Percentiles rank a stretch among this genome's conserved stretches.
These are phyloP conservation scores for Pristionchus fissidentatus DNA, from an alignment of 2,888 invertebrate genomes.

Conservation along the genomic window DNA sequence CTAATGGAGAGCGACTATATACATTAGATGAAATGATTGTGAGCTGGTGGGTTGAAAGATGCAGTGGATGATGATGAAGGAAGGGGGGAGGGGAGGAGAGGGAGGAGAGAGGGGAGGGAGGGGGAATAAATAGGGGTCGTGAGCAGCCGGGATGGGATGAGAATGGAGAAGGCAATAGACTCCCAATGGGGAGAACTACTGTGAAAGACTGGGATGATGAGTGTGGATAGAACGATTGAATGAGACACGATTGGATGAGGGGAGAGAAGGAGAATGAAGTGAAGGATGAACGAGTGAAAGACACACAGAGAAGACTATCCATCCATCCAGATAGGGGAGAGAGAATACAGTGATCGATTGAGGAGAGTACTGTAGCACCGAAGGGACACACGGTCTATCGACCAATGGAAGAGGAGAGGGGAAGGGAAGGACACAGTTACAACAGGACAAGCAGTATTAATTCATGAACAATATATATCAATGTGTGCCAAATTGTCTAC, in stretches of 20 bases:
- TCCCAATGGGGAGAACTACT: background rate
- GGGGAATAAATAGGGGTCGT: background rate
- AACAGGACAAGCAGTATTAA: background rate
- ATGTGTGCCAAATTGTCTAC: too few relatives aligned
- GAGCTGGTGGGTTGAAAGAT: slow-evolving; percentile 1
- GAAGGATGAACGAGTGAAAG: slow-evolving; percentile 20
- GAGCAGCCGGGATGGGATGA: background rate
- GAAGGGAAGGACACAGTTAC: background rate
- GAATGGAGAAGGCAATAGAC: background rate
- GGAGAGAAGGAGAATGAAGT: slow-evolving; percentile 15
- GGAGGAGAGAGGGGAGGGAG: background rate
- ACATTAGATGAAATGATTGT: slow-evolving; percentile 19
- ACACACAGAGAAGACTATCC: background rate
- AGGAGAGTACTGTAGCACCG: slow-evolving; percentile 30
- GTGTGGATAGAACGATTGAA: background rate
- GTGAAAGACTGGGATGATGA: slow-evolving; percentile 7
- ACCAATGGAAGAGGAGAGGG: background rate
- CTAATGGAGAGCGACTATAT: slow-evolving; percentile 21
- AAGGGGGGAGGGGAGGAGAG: background rate
- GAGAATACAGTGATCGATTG: slow-evolving; percentile 1
- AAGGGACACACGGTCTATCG: background rate
- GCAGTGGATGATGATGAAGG: background rate
- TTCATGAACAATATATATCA: slow-evolving; percentile 5
- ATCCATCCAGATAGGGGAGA: background rate
- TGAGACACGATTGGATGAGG: background rate